Evolutionary conservation across 2,113 vertebrate species (phyloP), one percentile per base, ranked within the genome.

Genomic region (Pycnonotus jocosus): DNA sequence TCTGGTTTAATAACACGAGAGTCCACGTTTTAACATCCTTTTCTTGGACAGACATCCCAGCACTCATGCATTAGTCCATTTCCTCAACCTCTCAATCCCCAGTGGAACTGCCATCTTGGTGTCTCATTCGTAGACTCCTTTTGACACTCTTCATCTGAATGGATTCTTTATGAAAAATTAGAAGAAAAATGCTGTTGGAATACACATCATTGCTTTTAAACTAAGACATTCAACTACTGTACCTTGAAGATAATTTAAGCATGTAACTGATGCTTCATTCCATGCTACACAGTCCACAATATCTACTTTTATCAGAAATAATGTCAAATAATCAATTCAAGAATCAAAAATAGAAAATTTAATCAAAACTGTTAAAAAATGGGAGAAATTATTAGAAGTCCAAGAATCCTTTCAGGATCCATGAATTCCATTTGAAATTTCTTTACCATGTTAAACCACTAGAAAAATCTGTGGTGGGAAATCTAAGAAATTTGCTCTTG

Each of bases 141-240:
- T 98, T 98, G 98, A 97, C 90, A 98, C 98, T 98, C 98, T 99
- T 98, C 98, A 97, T 98, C 97, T 98, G 97, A 98, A 95, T 98
- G 98, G 98, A 96, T 98, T 99, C 99, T 99, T 99, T 98, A 99
- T 98, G 97, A 98, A 99, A 98, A 98, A 98, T 98, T 98, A 98
- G 99, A 98, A 98, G 97, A 98, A 99, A 99, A 97, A 97, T 91
- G 96, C 97, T 98, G 97, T 98, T 98, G 98, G 98, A 99, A 99
- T 98, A 98, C 95, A 97, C 97, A 97, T 98, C 93, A 98, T 93
- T 97, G 87, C 92, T 95, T 95, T 97, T 97, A 92, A 95, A 97
- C 95, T 94, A 85, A 95, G 87, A 96, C 89, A 98, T 93, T 97
- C 85, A 97, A 96, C 94, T 96, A 92, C 62, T 68, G 57, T 91